Evolutionary conservation across 1,140 invertebrate species (phyloP).

Genomic region (Drosophila bocki): DNA sequence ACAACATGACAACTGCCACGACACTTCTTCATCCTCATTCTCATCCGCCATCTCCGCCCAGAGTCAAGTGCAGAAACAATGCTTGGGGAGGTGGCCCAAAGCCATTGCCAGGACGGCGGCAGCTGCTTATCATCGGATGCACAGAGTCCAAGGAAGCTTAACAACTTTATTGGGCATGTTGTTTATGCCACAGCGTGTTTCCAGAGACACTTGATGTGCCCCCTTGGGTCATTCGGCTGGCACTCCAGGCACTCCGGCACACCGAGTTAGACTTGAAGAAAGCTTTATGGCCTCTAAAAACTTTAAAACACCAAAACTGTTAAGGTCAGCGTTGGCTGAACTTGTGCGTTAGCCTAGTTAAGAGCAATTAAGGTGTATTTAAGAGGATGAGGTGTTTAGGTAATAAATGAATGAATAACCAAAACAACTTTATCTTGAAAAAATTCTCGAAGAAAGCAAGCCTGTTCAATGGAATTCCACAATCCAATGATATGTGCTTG

Average conservation of each 20-base stretch:
- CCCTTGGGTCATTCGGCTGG: slow-evolving; percentile 26
- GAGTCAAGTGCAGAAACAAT: slow-evolving; percentile 50
- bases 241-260: slow-evolving; percentile 13
- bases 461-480: neutral
- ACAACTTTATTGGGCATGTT: slow-evolving; percentile 47
- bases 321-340: slow-evolving; percentile 6
- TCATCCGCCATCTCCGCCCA: neutral
- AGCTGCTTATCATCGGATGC: slow-evolving; percentile 40
- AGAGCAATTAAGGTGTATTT: slow-evolving; percentile 1
- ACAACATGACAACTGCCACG: slow-evolving; percentile 46
- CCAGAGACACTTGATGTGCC: slow-evolving; percentile 23
- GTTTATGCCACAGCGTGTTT: slow-evolving; percentile 37
- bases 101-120: slow-evolving; percentile 15
- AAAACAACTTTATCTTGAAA: neutral
- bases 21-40: neutral
- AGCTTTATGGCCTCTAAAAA: slow-evolving; percentile 10
- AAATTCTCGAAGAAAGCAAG: neutral
- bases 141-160: slow-evolving; percentile 15
- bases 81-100: slow-evolving; percentile 12
- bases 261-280: neutral
- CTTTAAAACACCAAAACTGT: neutral
- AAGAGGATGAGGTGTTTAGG: neutral
- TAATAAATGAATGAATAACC: neutral
- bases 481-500: slow-evolving; percentile 3
- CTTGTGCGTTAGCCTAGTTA: slow-evolving; percentile 6